These are phyloP conservation scores for Druon quercuslanigerum DNA, from an alignment of 1,140 invertebrate genomes.

Conservation along the genomic window DNA sequence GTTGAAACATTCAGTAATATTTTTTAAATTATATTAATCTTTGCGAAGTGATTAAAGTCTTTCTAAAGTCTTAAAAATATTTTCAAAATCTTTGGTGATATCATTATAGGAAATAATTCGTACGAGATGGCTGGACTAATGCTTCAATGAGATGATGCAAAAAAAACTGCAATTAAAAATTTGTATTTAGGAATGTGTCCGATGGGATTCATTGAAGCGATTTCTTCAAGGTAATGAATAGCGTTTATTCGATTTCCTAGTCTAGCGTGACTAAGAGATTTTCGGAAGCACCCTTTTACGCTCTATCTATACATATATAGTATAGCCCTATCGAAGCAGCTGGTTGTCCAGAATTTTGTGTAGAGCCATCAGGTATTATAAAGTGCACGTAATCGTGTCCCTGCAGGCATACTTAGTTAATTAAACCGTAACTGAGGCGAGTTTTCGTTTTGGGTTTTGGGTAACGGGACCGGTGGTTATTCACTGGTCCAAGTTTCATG, in stretches of 20 bases:
- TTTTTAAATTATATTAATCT: too few species aligned
- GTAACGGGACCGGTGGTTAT: neutral
- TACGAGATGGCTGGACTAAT: too few species aligned
- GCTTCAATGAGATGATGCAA: too few species aligned
- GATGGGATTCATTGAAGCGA: too few species aligned
- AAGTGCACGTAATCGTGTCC: slow-evolving; percentile 12
- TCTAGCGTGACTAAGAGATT: slow-evolving; percentile 20
- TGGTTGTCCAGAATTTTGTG: slow-evolving; percentile 8
- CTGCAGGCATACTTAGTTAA: slow-evolving; percentile 21
- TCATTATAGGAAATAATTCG: too few species aligned
- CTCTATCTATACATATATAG: neutral
- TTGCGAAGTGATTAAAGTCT: too few species aligned
- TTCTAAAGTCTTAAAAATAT: too few species aligned
- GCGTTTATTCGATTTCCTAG: neutral
- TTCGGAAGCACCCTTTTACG: slow-evolving; percentile 11
- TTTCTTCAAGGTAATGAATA: neutral
- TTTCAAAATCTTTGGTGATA: too few species aligned
- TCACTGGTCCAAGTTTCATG: slow-evolving; percentile 18
- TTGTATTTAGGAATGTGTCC: too few species aligned
- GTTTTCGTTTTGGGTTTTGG: slow-evolving; percentile 13
- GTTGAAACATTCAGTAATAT: too few species aligned
- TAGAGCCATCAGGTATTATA: slow-evolving; percentile 6
- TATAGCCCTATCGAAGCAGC: neutral
- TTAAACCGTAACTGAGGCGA: slow-evolving; percentile 29
- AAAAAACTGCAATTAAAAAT: too few species aligned